phyloP scores from a whole-genome alignment of 2,888 invertebrate genomes.

The Coelogynopora nodosa region DNA sequence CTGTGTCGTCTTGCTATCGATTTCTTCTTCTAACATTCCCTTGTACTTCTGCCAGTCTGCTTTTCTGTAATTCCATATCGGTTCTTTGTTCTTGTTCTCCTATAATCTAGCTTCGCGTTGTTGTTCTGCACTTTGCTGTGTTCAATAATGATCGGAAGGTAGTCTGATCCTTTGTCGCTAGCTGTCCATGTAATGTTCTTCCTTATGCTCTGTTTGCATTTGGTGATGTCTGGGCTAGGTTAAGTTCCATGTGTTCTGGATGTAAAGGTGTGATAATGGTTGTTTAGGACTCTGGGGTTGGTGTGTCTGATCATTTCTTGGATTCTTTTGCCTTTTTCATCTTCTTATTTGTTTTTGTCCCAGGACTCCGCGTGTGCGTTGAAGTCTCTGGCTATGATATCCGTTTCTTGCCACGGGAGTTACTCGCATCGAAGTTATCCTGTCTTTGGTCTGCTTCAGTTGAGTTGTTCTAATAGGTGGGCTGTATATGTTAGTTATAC shows the following conservation, averaged over 20 bases:
- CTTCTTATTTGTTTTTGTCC: background rate
- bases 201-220: background rate
- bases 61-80: conserved; percentile 6
- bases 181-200: background rate
- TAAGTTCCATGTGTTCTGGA: background rate
- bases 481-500: too few relatives aligned
- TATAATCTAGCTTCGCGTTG: too few relatives aligned
- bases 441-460: too few relatives aligned
- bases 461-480: too few relatives aligned
- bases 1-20: background rate
- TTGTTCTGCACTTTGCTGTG: too few relatives aligned
- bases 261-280: background rate
- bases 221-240: background rate
- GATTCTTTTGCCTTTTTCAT: background rate
- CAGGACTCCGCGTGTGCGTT: background rate
- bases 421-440: background rate
- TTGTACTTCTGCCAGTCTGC: background rate
- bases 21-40: background rate
- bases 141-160: background rate
- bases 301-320: background rate
- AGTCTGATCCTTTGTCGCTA: background rate
- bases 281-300: background rate
- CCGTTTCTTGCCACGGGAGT: background rate
- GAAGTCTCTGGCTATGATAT: background rate
- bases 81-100: background rate